Base-by-base conservation (phyloP, 2,888 invertebrate species). In the Drosophila paracracens region DNA sequence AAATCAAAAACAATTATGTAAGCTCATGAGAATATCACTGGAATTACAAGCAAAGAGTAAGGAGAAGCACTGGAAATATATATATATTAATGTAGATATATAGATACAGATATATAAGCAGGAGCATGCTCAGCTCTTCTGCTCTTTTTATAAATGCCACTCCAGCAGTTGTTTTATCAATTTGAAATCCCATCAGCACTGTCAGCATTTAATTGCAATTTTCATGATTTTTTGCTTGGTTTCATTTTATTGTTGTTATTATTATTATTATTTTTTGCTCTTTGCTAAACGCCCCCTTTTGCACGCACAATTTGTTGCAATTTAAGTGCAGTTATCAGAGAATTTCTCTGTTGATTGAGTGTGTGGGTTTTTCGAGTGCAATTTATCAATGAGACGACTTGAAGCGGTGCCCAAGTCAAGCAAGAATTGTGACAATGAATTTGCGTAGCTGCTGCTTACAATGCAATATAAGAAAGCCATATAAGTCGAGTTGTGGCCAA, bases 351-450 rank as follows among this genome's bases (percentile, higher is more conserved):
- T 33, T 60, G 60, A 74, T 74, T 68, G 46, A 40, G 35, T 69
- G 65, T 31, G 68, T 73, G 65, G 54, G 61, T 31, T 48, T 25
- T 29, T 60, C 61, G 68, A 68, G 64, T 77, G 70, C 78, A 70
- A 66, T 68, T 70, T 54, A 38, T 76, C 66, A 76, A 63, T 67
- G 56, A 36, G 38, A 35, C 31, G 53, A 61, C 56, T 62, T 33
- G 35, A 60, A 53, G 35, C 33, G 50, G 21, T 33, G 38, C 43
- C 35, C 25, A 59, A 58, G 50, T 52, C 38, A 46, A 48, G 18
- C 64, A 29, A 33, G n/a, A 71, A 59, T 38, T 67, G 70, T 74
- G 78, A 74, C 79, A 78, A 68, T 78, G 78, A 78, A 78, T 67
- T 74, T 60, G 74, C 74, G 50, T 56, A 58, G 57, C 53, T 7